phyloP scores from a whole-genome alignment of 2,797 vertebrate species.

The Silurus lanzhouensis region DNA sequence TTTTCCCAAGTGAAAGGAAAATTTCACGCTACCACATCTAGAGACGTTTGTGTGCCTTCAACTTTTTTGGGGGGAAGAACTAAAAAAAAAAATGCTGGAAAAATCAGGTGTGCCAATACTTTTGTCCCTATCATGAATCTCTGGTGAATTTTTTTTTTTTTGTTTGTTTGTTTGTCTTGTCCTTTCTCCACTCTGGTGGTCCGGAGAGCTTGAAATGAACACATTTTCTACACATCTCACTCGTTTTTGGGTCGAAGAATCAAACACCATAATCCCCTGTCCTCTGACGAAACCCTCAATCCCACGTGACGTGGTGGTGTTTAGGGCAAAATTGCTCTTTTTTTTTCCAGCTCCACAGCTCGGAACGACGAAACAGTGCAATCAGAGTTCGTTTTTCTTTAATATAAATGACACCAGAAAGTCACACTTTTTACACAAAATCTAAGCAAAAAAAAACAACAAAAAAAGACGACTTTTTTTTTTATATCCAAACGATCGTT shows the following conservation, averaged over 20 bases:
- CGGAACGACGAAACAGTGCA: no score
- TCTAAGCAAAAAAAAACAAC: neutral
- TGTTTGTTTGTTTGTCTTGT: neutral
- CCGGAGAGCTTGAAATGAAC: neutral
- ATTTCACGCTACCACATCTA: no score
- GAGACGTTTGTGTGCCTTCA: no score
- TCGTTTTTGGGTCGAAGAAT: neutral
- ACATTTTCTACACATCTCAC: neutral
- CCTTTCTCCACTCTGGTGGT: neutral
- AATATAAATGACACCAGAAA: conserved; percentile 64
- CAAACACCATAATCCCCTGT: neutral
- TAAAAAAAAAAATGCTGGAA: no score
- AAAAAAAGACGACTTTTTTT: no score
- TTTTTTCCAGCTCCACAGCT: no score
- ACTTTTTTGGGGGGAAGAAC: no score
- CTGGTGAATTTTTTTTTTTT: no score
- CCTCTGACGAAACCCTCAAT: neutral
- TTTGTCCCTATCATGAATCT: no score
- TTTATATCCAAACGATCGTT: neutral
- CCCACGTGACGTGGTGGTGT: neutral
- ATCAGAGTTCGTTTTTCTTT: conserved; percentile 55
- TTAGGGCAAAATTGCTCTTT: neutral
- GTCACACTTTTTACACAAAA: conserved; percentile 21
- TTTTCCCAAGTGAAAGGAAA: no score
- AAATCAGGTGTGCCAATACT: no score